Evolutionary conservation across 2,888 invertebrate species (phyloP).

Genomic region (Leptura quadrifasciata): DNA sequence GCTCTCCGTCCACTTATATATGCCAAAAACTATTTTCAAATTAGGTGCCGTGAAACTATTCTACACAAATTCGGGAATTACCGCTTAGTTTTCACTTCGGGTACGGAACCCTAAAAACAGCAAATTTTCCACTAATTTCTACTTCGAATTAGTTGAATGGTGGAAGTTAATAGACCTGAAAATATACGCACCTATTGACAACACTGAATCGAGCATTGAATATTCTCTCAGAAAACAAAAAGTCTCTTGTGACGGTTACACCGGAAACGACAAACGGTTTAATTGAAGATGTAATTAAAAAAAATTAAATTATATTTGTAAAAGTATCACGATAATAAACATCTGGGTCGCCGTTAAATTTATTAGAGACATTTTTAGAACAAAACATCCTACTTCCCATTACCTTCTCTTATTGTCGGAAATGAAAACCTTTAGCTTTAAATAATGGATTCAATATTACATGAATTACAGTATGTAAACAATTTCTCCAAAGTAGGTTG

Average conservation of each 20-base stretch:
- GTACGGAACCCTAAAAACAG: too few species aligned
- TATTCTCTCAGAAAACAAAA: neutral
- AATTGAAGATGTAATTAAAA: slow-evolving; percentile 9
- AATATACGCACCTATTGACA: too few species aligned
- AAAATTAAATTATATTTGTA: slow-evolving; percentile 21
- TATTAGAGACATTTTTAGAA: slow-evolving; percentile 35
- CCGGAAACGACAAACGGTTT: slow-evolving; percentile 16
- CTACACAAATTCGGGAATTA: too few species aligned
- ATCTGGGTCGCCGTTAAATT: slow-evolving; percentile 40
- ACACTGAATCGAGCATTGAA: neutral
- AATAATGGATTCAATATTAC: neutral
- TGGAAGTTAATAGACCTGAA: too few species aligned
- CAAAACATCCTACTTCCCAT: slow-evolving; percentile 36
- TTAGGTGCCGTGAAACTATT: too few species aligned
- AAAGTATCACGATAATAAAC: slow-evolving; percentile 28
- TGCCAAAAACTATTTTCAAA: too few species aligned
- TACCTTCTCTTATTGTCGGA: slow-evolving; percentile 30
- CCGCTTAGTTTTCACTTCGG: too few species aligned
- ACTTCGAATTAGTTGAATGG: too few species aligned
- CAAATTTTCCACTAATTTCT: too few species aligned
- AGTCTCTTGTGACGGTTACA: slow-evolving; percentile 8
- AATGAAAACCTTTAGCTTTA: slow-evolving; percentile 19
- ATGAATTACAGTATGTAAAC: slow-evolving; percentile 6
- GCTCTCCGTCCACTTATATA: too few species aligned
- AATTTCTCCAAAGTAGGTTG: slow-evolving; percentile 1